A percentile compares a stretch with the other conserved stretches of the same genome.
Evolutionary conservation across 2,113 vertebrate genomes (phyloP).

Genomic region (Mormoops blainvillei): DNA sequence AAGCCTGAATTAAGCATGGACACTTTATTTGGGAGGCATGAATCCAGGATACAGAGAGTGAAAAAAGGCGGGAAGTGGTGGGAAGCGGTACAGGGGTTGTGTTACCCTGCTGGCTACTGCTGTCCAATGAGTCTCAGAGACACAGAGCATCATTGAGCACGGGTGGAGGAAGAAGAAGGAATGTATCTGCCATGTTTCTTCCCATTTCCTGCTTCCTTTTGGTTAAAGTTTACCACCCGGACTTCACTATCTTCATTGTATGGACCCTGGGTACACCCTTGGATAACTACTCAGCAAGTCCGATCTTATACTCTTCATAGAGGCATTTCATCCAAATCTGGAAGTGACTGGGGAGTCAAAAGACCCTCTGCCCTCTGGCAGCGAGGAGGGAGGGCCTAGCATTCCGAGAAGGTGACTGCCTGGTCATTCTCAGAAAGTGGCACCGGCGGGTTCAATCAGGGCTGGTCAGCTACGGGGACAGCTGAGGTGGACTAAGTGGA

Average conservation of each 20-base stretch:
- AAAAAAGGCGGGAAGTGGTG: not conserved
- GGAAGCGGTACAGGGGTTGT: not conserved
- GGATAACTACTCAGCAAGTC: not conserved
- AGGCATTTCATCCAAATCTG: not conserved
- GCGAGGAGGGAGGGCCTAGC: not conserved
- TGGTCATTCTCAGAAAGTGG: not conserved
- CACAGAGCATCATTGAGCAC: not conserved
- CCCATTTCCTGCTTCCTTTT: not conserved
- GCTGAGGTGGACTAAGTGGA: not conserved
- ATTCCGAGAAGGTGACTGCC: not conserved
- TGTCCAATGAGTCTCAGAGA: not conserved
- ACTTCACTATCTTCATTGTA: not conserved
- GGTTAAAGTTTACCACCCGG: not conserved
- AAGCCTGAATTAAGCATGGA: not conserved
- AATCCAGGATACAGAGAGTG: not conserved
- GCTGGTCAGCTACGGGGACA: not conserved
- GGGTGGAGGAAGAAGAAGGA: not conserved
- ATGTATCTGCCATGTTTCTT: not conserved
- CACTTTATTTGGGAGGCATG: not conserved
- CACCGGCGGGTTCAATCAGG: not conserved
- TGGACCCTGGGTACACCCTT: not conserved
- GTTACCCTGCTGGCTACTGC: no score
- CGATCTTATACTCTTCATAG: not conserved
- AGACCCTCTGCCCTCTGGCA: not conserved
- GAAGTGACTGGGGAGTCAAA: not conserved